phyloP scores from a whole-genome alignment of 2,888 invertebrate genomes.

The Incurvaria masculella region DNA sequence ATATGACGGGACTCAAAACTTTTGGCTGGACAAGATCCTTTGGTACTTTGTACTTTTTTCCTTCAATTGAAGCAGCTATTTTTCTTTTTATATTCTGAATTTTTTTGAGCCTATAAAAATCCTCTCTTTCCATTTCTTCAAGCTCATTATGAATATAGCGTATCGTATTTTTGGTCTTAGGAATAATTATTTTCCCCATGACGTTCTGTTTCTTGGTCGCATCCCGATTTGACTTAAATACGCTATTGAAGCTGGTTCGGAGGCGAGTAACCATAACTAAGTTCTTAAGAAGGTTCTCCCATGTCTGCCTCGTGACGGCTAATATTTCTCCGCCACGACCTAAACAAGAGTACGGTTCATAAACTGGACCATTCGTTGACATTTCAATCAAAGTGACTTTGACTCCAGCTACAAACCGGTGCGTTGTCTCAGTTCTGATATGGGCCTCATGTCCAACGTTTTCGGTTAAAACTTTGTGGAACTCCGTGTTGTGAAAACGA shows the following conservation, averaged over 20 bases:
- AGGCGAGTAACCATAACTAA: slow-evolving; percentile 26
- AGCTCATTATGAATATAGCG: slow-evolving; percentile 23
- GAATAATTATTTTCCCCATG: slow-evolving; percentile 24
- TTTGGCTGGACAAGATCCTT: too few relatives aligned
- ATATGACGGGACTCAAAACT: too few relatives aligned
- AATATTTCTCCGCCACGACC: slow-evolving; percentile 32
- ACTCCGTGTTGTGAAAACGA: slow-evolving; percentile 28
- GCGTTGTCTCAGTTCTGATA: slow-evolving; percentile 15
- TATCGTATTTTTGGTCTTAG: slow-evolving; percentile 22
- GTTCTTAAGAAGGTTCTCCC: slow-evolving; percentile 26
- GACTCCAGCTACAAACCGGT: slow-evolving; percentile 21
- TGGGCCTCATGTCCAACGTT: slow-evolving; percentile 22
- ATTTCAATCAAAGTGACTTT: slow-evolving; percentile 19
- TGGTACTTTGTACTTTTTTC: too few relatives aligned
- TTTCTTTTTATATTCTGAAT: not conserved
- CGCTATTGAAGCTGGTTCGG: slow-evolving; percentile 23
- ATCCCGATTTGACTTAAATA: too few relatives aligned
- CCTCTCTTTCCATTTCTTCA: slow-evolving; percentile 27
- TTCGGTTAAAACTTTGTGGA: slow-evolving; percentile 30
- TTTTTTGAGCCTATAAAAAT: slow-evolving; percentile 24
- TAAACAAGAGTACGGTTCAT: too few relatives aligned
- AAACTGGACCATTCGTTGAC: too few relatives aligned
- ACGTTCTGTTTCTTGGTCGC: slow-evolving; percentile 19
- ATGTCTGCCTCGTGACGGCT: slow-evolving; percentile 26
- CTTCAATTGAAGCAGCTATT: too few relatives aligned